Evolutionary conservation across 2,888 invertebrate species (phyloP).

Genomic region (Graphium colonna): DNA sequence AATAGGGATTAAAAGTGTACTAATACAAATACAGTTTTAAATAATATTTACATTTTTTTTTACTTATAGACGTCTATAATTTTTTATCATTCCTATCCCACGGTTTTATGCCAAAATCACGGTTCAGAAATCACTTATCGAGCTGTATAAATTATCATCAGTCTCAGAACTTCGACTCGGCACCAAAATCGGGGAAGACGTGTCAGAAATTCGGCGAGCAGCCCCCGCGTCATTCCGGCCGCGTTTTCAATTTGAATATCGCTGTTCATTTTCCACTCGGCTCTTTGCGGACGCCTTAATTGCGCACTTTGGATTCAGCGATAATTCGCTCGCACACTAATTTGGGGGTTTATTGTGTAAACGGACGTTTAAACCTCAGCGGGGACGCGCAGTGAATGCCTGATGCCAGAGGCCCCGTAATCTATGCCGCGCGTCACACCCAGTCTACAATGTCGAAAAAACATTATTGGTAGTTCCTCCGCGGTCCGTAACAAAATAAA

Average conservation of each 20-base stretch:
- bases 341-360: constrained; percentile 71
- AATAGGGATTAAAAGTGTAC: too few relatives aligned
- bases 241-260: constrained; percentile 78
- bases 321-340: constrained; percentile 72
- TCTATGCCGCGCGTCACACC: neutral
- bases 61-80: too few relatives aligned
- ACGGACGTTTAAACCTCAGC: constrained; percentile 61
- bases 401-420: constrained; percentile 37
- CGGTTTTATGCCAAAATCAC: too few relatives aligned
- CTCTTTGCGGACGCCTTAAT: constrained; percentile 74
- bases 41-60: too few relatives aligned
- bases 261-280: constrained; percentile 74
- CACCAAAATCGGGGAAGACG: neutral
- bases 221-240: constrained; percentile 65
- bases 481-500: neutral
- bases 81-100: too few relatives aligned
- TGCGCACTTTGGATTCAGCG: constrained; percentile 75
- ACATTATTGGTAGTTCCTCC: too few relatives aligned
- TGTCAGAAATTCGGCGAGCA: neutral
- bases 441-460: neutral
- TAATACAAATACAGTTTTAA: too few relatives aligned
- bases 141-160: neutral
- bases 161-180: constrained; percentile 43
- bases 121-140: too few relatives aligned
- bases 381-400: constrained; percentile 55